A percentile compares a stretch with the other conserved stretches of the same genome.
These are phyloP conservation scores for Intellagama lesueurii DNA, from an alignment of 2,797 vertebrate species.

Conservation along the genomic window DNA sequence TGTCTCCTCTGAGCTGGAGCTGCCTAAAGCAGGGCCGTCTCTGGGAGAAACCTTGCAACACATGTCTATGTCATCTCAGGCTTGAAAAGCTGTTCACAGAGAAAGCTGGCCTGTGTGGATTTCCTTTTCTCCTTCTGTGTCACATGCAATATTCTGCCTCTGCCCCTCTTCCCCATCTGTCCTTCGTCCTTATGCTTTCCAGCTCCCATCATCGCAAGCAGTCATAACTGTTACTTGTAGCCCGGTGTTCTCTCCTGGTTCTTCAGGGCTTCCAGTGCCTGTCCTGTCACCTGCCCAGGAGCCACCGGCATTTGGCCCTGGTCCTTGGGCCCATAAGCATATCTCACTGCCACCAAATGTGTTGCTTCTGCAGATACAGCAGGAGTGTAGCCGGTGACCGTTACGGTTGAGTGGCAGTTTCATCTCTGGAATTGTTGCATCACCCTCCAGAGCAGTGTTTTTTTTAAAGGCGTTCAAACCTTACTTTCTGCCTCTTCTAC, in stretches of 20 bases:
- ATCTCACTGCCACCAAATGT: too few relatives aligned
- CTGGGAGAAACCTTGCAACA: neutral
- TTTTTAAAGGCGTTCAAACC: neutral
- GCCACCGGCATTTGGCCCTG: too few relatives aligned
- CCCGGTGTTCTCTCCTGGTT: neutral
- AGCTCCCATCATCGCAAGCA: neutral
- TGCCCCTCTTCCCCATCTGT: too few relatives aligned
- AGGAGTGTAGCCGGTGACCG: too few relatives aligned
- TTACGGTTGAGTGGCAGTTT: neutral
- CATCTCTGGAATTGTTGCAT: too few relatives aligned
- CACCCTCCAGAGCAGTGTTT: neutral
- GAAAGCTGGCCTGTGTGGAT: neutral
- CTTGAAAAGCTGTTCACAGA: neutral
- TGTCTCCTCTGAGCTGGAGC: accelerated
- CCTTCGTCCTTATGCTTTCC: neutral
- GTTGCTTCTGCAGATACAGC: neutral
- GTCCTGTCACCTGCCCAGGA: too few relatives aligned
- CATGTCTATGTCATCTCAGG: too few relatives aligned
- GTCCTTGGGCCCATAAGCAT: too few relatives aligned
- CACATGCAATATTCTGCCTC: too few relatives aligned
- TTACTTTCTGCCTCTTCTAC: neutral
- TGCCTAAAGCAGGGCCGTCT: neutral
- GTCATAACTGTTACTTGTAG: neutral
- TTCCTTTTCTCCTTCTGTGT: neutral
- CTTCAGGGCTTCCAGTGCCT: neutral